Percentiles rank a stretch among this genome's conserved stretches.
Evolutionary conservation across 2,113 vertebrate genomes (phyloP).

Genomic region (Calyptommatus sinebrachiatus): DNA sequence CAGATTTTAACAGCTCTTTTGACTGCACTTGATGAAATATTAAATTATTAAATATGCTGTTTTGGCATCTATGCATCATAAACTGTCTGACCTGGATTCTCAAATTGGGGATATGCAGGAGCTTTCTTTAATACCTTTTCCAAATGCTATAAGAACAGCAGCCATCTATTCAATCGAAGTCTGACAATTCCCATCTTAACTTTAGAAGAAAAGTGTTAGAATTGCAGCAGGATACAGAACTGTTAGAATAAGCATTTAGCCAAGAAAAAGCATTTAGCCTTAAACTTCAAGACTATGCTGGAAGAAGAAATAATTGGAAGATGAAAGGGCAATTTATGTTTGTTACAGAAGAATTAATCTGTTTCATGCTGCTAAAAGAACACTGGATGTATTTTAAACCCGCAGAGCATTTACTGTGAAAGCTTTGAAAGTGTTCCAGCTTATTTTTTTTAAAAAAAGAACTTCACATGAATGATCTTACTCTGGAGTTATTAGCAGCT

Average conservation of each 20-base stretch:
- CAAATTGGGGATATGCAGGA: neutral
- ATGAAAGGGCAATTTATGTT: constrained; percentile 24
- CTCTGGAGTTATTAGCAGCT: constrained; percentile 10
- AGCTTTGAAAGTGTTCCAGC: constrained; percentile 31
- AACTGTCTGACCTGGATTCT: neutral
- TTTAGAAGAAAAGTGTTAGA: constrained; percentile 10
- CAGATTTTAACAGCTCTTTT: neutral
- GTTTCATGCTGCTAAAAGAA: constrained; percentile 25
- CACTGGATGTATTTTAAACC: constrained; percentile 16
- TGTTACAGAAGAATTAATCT: constrained; percentile 25
- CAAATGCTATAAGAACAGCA: neutral
- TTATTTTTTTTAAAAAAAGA: constrained; percentile 1
- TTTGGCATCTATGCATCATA: neutral
- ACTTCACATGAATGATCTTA: constrained; percentile 4
- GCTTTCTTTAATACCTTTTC: neutral
- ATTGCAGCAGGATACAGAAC: constrained; percentile 13
- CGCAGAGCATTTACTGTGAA: constrained; percentile 25
- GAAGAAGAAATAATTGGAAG: constrained; percentile 12
- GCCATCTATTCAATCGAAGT: constrained; percentile 13
- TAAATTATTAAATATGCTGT: neutral
- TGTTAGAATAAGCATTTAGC: constrained; percentile 26
- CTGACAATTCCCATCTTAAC: constrained; percentile 12
- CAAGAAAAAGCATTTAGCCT: constrained; percentile 19
- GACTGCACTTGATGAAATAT: neutral
- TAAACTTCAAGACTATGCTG: constrained; percentile 2